These are phyloP conservation scores for Grapholita molesta DNA, from an alignment of 1,140 invertebrate species.

Conservation along the genomic window DNA sequence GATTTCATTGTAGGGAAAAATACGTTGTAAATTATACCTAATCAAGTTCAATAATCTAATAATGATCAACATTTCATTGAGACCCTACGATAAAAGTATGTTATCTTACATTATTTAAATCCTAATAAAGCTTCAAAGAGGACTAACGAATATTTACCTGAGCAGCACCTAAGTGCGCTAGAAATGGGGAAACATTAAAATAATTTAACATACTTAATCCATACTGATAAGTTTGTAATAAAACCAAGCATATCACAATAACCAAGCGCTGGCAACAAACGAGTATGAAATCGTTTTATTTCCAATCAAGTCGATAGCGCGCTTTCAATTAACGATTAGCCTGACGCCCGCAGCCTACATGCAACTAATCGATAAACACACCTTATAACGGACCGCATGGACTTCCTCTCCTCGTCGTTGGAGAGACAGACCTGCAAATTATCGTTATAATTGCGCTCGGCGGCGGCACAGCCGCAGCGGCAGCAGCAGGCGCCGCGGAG, in stretches of 20 bases:
- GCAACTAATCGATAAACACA: constrained; percentile 49
- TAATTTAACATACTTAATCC: constrained; percentile 30
- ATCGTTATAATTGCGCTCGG: constrained; percentile 58
- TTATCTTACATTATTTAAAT: neutral
- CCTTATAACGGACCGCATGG: constrained; percentile 82
- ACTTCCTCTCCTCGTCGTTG: constrained; percentile 72
- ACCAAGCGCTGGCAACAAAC: neutral
- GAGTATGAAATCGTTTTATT: constrained; percentile 46
- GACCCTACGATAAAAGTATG: neutral
- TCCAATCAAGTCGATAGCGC: constrained; percentile 28
- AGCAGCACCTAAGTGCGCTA: constrained; percentile 70
- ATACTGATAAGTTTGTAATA: constrained; percentile 22
- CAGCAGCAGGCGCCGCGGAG: constrained; percentile 66
- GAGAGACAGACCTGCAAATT: constrained; percentile 79
- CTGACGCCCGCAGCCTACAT: constrained; percentile 30
- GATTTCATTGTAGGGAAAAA: neutral
- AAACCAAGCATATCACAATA: constrained; percentile 19
- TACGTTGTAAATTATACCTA: too few relatives aligned
- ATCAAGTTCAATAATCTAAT: too few relatives aligned
- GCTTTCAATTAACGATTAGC: constrained; percentile 33
- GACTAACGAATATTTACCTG: constrained; percentile 65
- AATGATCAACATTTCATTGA: neutral
- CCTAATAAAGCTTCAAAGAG: constrained; percentile 21
- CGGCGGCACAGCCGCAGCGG: constrained; percentile 53
- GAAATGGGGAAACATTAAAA: constrained; percentile 62